Base-by-base conservation (phyloP, 1,140 invertebrate species). In the Cydia fagiglandana region DNA sequence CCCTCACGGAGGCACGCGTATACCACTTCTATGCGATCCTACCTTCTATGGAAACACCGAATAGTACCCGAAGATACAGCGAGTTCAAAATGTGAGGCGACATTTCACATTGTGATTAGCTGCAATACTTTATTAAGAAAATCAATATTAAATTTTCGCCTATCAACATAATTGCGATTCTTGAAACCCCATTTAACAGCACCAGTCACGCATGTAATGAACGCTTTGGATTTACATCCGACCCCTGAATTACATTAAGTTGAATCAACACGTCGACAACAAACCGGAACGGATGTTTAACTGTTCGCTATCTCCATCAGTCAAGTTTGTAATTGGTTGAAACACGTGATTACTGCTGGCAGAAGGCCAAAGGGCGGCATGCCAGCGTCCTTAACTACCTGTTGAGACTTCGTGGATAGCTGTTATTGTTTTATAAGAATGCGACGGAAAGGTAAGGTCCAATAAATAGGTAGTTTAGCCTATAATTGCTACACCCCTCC, bases 381-480 rank as follows among this genome's bases (percentile, higher is more conserved):
- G 88, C 88, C 89, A 91, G 88, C 83, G 73, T 80, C 81, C 80
- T 76, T 24, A 30, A 15, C 75, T 74, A 91, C 90, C 86, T 91
- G 90, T 91, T 91, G 90, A 86, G 34, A 84, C 74, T 73, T 74
- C 78, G 74, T 64, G 74, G 20, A 76, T 53, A 24, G 6, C 56
- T 61, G 56, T 61, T 61, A 61, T 61, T 61, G 56, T 61, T 61
- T 61, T 77, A 66, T 45, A 70, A 24, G n/a, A 61, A 77, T 17
- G 15, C 50, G 20, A 77, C 53, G 20, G 17, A 64, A 68, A 53
- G 64, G 24, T 50, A 34, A 81, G 77, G 81, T 77, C 4, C 0
- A 34, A 28, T 13, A 75, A 50, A 15, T 3, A 47, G 13, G 9
- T 45, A 45, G 2, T 12, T 12, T 41, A 41, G 38, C 10, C 38